Base-by-base conservation (phyloP, 2,113 vertebrate genomes). In the Myocastor coypus region DNA sequence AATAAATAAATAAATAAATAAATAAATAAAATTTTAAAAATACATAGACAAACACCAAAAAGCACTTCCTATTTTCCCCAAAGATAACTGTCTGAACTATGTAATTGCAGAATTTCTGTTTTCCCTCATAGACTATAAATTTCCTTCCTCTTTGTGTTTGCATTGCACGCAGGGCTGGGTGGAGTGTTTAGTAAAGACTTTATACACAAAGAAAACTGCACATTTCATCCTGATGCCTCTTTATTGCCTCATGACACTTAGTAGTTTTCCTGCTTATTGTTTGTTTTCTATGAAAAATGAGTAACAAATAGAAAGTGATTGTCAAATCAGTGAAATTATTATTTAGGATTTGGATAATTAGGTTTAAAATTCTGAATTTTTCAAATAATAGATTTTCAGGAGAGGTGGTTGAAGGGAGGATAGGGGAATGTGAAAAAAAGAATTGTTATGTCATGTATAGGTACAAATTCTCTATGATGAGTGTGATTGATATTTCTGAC, bases 291-390 rank as follows among this genome's bases (percentile, higher is more conserved):
- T 92, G 71, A 89, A 90, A 83, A 88, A 37, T 71, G 42, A 22
- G 12, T 96, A 69, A 95, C 92, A 64, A 94, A 40, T 50, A 87
- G 3, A 71, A 78, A 88, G 34, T 92, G 34, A 91, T 90, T 82
- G 7, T 92, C 71, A 83, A 80, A 84, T 96, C 30, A 91, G 22
- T 86, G 57, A 89, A 89, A 42, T 94, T 97, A 83, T 64, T 91
- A 1, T 77, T 83, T 88, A 87, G 42, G 89, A 87, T 94, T 95
- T 92, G 26, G 26, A 75, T 75, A 77, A 46, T 28, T 78, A 92
- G 7, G 7, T 73, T 86, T 10, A 69, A 85, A 95, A 42, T 85
- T 96, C 59, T 77, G 26, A 7, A 75, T 66, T 46, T 46, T 94
- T 52, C 87, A 81, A 95, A 75, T 91, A 8, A 8, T 78, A 26